Evolutionary conservation across 2,113 vertebrate species (phyloP).

Genomic region (Sterrhoptilus dennistouni): DNA sequence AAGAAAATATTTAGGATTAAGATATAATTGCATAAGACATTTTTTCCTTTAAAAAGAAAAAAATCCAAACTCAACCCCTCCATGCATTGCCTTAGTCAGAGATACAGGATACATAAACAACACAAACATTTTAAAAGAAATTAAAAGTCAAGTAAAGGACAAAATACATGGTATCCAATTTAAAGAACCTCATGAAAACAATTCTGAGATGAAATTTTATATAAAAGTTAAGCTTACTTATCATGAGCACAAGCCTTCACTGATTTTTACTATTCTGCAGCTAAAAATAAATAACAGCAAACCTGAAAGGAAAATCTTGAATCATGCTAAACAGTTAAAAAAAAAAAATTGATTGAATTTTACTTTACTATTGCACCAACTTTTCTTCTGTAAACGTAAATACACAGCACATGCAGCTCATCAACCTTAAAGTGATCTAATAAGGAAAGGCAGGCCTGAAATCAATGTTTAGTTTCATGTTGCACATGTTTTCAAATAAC

Average conservation of each 20-base stretch:
- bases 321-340: background rate
- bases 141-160: background rate
- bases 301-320: background rate
- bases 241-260: background rate
- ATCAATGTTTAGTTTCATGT: rapidly evolving
- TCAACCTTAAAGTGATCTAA: background rate
- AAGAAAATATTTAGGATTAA: background rate
- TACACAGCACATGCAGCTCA: background rate
- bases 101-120: background rate
- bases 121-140: background rate
- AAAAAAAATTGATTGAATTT: background rate
- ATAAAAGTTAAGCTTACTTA: background rate
- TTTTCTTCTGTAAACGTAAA: background rate
- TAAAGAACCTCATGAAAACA: background rate
- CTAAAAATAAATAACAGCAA: background rate
- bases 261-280: background rate
- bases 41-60: background rate
- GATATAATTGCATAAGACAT: background rate
- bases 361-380: background rate
- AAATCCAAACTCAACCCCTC: background rate
- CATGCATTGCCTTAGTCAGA: background rate
- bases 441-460: background rate
- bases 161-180: background rate
- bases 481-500: background rate
- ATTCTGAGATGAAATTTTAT: background rate